Evolutionary conservation across 2,888 invertebrate species (phyloP), one percentile per base, ranked within the genome.

Genomic region (Melanotus villosus): DNA sequence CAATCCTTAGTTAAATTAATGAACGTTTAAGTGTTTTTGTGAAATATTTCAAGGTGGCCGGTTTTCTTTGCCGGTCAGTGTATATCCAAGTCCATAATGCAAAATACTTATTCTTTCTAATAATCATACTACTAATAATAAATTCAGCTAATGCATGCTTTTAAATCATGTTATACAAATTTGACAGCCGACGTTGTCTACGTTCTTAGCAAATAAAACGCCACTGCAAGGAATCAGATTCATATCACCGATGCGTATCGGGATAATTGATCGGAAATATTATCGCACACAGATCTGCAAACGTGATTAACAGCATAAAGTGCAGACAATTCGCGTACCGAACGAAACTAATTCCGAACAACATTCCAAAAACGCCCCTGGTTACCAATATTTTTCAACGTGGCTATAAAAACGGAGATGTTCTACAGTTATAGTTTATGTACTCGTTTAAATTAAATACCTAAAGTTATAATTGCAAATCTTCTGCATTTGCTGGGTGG

Each of bases 191-290:
- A 32, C 52, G 26, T 18, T 52, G 52, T 32, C 32, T 18, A 52
- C 26, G 14, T 10, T 26, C 12, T 5, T 16, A 9, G 16, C 26
- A 52, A 16, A 52, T n/a, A 32, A 9, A 10, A 50, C 2, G 23
- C 16, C 6, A 2, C 9, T 14, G 30, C 7, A 12, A 18, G 32
- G 12, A 7, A 30, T 4, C 26, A 14, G 50, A 50, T n/a, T n/a
- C n/a, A n/a, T 52, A 52, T 32, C 32, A 52, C 2, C 52, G 32
- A 32, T 52, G 18, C 18, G 32, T 56, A 56, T 38, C 56, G 10
- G 19, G 34, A 56, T 56, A 56, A 52, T 52, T 52, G 52, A 52
- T 52, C 52, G 52, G 14, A 6, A 52, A 12, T 16, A n/a, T 36
- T 56, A 56, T 36, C 56, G 36, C 12, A 38, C 56, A 38, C 18